Conservation (phyloP, 2,113 vertebrate genomes). For the Meriones unguiculatus region DNA sequence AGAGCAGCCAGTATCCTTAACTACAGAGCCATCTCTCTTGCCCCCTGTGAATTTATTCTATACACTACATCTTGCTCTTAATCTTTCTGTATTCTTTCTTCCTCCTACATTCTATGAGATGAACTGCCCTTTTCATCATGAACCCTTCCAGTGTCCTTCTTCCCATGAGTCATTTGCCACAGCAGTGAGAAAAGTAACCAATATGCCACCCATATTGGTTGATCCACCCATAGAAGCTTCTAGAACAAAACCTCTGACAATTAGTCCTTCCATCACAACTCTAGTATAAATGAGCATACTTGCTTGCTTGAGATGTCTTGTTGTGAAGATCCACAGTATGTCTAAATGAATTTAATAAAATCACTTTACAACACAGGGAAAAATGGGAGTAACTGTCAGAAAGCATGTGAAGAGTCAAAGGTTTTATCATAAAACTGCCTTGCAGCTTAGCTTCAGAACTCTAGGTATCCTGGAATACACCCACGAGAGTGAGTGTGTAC, state of each 20-base stretch:
- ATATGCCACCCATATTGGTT: background rate
- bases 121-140: too few relatives aligned
- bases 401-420: slow-evolving; percentile 92
- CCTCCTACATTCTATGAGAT: background rate
- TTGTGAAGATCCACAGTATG: background rate
- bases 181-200: background rate
- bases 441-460: slow-evolving; percentile 94
- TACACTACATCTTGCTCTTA: background rate
- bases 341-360: background rate
- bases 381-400: slow-evolving; percentile 94
- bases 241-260: background rate
- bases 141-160: background rate
- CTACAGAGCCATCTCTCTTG: background rate
- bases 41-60: background rate
- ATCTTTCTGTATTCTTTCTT: background rate
- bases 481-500: slow-evolving; percentile 97
- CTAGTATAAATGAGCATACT: background rate
- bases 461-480: slow-evolving; percentile 95
- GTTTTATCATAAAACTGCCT: slow-evolving; percentile 93
- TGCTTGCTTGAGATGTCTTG: background rate
- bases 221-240: background rate
- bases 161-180: background rate
- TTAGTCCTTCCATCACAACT: background rate
- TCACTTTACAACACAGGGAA: slow-evolving; percentile 85
- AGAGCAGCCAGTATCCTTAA: background rate